A percentile compares a stretch with the other conserved stretches of the same genome.
These are phyloP conservation scores for Lepilemur ruficaudatus DNA, from an alignment of 2,797 vertebrate genomes.

Conservation along the genomic window DNA sequence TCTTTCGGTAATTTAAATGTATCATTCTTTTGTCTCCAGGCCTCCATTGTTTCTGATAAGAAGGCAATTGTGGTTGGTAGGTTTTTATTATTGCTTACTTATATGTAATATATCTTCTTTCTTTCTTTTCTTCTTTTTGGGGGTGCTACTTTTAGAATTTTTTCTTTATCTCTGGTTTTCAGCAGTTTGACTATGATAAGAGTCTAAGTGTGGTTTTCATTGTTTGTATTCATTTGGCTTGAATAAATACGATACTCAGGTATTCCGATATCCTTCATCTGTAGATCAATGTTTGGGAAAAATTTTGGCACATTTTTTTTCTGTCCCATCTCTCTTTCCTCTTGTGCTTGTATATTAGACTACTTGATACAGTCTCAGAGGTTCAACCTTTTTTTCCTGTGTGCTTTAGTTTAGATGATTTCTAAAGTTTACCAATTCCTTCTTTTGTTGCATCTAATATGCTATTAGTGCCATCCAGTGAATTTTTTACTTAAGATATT, in stretches of 20 bases:
- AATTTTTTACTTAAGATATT: conserved; percentile 26
- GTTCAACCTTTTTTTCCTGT: neutral
- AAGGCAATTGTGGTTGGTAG: neutral
- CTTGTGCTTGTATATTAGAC: neutral
- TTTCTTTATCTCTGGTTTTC: conserved; percentile 13
- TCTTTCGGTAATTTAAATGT: conserved; percentile 10
- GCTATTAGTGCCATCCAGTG: neutral
- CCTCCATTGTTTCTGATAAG: neutral
- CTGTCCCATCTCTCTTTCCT: neutral
- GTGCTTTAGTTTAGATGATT: neutral
- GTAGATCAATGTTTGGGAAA: neutral
- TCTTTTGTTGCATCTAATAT: neutral
- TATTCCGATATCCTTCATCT: neutral
- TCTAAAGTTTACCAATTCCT: neutral
- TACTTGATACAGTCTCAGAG: neutral
- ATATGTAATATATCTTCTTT: neutral
- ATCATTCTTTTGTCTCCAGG: neutral
- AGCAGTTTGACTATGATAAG: neutral
- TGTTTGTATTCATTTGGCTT: conserved; percentile 14
- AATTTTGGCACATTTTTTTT: neutral
- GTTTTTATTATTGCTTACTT: neutral
- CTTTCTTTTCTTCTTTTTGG: neutral
- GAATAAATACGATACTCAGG: neutral
- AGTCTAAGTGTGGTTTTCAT: neutral
- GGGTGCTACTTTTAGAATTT: neutral